Conservation (phyloP, 2,888 invertebrate genomes). For the Palloptera scutellata region DNA sequence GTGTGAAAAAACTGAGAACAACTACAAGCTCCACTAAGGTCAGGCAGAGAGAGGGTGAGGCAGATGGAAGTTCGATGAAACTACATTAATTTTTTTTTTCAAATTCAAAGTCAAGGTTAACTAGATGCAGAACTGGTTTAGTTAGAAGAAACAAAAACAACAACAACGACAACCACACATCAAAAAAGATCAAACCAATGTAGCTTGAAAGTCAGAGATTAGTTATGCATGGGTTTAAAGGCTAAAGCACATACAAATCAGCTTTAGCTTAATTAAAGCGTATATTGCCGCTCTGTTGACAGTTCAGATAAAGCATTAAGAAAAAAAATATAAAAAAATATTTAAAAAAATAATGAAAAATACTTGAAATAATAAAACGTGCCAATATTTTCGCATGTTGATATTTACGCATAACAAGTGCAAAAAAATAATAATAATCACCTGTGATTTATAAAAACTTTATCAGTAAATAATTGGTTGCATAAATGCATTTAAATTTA, state of each 20-base stretch:
- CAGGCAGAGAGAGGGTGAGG: neutral
- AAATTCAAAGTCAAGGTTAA: conserved; percentile 29
- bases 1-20: too few species aligned
- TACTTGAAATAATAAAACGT: neutral
- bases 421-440: neutral
- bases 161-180: neutral
- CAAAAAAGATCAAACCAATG: conserved; percentile 3
- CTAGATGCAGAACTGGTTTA: conserved; percentile 16
- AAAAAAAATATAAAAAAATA: neutral
- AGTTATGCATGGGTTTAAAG: neutral
- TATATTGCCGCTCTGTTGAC: neutral
- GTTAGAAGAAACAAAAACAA: neutral
- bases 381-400: neutral
- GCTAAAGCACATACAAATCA: neutral
- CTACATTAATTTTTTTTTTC: neutral
- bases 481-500: neutral
- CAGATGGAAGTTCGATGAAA: neutral
- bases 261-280: conserved; percentile 1
- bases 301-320: neutral
- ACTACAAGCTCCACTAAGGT: neutral
- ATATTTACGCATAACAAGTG: neutral
- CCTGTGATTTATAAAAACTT: neutral
- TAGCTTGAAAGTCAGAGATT: neutral
- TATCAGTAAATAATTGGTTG: neutral
- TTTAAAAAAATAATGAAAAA: neutral